Conservation (phyloP, 2,888 invertebrate genomes). For the Pyrochroa serraticornis region DNA sequence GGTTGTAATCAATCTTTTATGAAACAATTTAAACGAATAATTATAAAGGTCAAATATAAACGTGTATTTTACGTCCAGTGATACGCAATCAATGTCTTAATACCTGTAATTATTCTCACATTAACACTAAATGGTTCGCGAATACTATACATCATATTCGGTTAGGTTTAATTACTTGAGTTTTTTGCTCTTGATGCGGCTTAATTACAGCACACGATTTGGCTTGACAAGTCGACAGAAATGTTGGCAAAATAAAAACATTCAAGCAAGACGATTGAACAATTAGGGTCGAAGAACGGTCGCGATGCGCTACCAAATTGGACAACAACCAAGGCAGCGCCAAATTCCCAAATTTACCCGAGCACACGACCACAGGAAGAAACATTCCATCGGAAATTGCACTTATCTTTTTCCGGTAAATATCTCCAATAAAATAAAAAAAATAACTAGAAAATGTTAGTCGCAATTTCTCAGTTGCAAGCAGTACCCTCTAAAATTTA, state of each 20-base stretch:
- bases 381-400: no score
- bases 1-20: slow-evolving; percentile 35
- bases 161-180: slow-evolving; percentile 18
- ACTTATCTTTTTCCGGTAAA: no score
- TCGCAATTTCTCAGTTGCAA: no score
- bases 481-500: no score
- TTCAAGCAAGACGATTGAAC: neutral
- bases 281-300: no score
- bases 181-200: neutral
- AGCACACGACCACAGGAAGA: no score
- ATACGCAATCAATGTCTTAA: slow-evolving; percentile 37
- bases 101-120: slow-evolving; percentile 42
- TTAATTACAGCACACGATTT: neutral
- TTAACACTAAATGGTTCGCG: slow-evolving; percentile 30
- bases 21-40: slow-evolving; percentile 39
- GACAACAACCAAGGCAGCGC: neutral
- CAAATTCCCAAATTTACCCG: neutral
- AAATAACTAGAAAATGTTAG: no score
- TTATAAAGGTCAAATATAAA: slow-evolving; percentile 34
- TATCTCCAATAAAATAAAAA: no score
- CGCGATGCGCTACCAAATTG: no score
- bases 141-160: slow-evolving; percentile 28
- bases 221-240: slow-evolving; percentile 1
- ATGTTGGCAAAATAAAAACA: neutral
- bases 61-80: slow-evolving; percentile 28